Base-by-base conservation (phyloP, 2,113 vertebrate genomes). In the Gasterosteus aculeatus region DNA sequence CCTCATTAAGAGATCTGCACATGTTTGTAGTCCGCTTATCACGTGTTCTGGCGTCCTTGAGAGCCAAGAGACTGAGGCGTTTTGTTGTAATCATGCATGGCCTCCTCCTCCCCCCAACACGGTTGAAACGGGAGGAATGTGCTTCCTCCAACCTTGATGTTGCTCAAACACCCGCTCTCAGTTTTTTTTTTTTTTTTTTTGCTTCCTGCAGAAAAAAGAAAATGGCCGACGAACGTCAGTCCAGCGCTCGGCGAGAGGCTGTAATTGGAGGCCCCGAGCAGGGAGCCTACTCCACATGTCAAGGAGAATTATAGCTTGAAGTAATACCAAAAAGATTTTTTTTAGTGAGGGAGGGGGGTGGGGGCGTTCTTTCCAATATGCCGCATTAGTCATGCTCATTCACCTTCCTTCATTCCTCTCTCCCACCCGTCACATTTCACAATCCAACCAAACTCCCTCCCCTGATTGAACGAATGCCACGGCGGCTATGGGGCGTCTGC, bases 21-120 rank as follows among this genome's bases (percentile, higher is more conserved):
- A 69, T 39, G 67, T 69, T 85, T 78, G 75, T 59, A 71, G 75
- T 72, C 64, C 29, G 67, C 56, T 58, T 67, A 53, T 8, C 78
- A 78, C 78, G 19, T 7, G 44, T 73, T 76, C 44, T 26, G 1
- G 39, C 57, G 85, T 92, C 91, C 90, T 90, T 91, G 78, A 85
- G 75, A 89, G 61, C n/a, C 15, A 4, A 19, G 72, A 69, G 76
- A 67, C 62, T 64, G 46, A 81, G 72, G 19, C 31, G 58, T 72
- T 73, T 69, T 70, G 57, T 69, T 77, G 80, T 54, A 74, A 70
- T 75, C 61, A 10, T 46, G 69, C 75, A 75, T 65, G 69, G 47
- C 42, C 8, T 72, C 47, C 42, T 6, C 47, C 42, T 11, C 71
- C 49, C 47, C 4, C 41, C 35, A 4, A 4, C 35, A 38, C 44